phyloP scores from a whole-genome alignment of 2,113 vertebrate species.

The Empidonax alnorum region DNA sequence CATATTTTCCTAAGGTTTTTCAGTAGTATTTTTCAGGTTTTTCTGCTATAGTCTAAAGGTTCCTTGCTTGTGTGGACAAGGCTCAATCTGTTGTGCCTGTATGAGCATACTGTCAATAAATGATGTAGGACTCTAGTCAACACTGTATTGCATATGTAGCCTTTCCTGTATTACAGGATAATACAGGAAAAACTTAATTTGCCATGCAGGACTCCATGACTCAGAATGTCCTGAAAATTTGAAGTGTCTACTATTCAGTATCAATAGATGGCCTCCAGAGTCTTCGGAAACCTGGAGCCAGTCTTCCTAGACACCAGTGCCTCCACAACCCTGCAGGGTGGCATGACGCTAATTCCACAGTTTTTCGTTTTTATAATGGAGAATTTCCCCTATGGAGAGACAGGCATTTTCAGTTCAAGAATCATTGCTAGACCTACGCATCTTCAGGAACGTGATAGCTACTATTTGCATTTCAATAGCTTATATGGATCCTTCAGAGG shows the following conservation, averaged over 20 bases:
- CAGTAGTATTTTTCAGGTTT: background rate
- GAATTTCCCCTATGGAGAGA: background rate
- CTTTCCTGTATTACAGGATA: background rate
- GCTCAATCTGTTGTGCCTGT: background rate
- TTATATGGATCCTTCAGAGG: background rate
- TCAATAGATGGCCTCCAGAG: background rate
- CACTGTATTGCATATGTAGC: background rate
- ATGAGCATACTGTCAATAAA: background rate
- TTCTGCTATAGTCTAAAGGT: background rate
- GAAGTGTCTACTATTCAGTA: background rate
- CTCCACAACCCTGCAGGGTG: background rate
- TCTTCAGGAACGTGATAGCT: background rate
- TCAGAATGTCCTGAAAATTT: background rate
- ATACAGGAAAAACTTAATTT: background rate
- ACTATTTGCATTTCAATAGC: background rate
- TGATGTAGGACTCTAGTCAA: background rate
- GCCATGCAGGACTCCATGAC: background rate
- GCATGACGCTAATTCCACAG: background rate
- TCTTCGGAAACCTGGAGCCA: background rate
- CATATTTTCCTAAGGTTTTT: background rate
- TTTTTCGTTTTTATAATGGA: background rate
- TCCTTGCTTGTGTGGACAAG: background rate
- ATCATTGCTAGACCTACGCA: background rate
- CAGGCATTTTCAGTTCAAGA: background rate
- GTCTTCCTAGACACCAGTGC: background rate